Conservation (phyloP, 2,797 vertebrate genomes). For the Spondyliosoma cantharus region DNA sequence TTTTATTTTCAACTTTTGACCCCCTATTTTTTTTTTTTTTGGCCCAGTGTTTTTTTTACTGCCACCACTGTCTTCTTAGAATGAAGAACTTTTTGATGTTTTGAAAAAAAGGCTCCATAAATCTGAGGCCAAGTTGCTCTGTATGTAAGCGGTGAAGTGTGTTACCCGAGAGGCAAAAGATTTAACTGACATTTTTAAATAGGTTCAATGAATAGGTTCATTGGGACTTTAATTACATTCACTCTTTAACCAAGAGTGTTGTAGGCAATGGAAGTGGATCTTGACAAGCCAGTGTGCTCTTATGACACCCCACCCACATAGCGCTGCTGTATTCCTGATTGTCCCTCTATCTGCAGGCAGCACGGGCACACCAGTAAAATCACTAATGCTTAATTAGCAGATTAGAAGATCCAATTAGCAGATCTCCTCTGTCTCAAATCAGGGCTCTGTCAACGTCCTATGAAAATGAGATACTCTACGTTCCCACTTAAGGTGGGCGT, state of each 20-base stretch:
- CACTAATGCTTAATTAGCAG: slow-evolving; percentile 85
- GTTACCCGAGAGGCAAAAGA: slow-evolving; percentile 59
- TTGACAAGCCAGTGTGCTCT: slow-evolving; percentile 73
- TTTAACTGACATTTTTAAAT: slow-evolving; percentile 80
- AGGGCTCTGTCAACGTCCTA: slow-evolving; percentile 74
- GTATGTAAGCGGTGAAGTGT: slow-evolving; percentile 46
- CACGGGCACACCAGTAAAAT: slow-evolving; percentile 72
- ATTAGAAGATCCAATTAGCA: slow-evolving; percentile 87
- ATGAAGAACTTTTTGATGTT: slow-evolving; percentile 32
- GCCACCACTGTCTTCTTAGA: slow-evolving; percentile 13
- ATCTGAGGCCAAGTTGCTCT: slow-evolving; percentile 32
- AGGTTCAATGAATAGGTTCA: slow-evolving; percentile 81
- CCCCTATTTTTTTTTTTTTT: neutral
- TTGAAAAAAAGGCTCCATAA: slow-evolving; percentile 43
- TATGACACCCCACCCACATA: slow-evolving; percentile 75
- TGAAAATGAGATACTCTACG: slow-evolving; percentile 79
- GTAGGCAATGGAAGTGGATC: slow-evolving; percentile 77
- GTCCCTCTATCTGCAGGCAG: slow-evolving; percentile 72
- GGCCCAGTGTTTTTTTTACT: slow-evolving; percentile 18
- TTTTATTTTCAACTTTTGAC: slow-evolving; percentile 31
- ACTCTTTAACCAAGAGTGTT: slow-evolving; percentile 74
- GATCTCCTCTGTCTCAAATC: slow-evolving; percentile 83
- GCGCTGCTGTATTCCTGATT: slow-evolving; percentile 71
- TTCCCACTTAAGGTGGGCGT: slow-evolving; percentile 56
- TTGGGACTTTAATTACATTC: slow-evolving; percentile 84